phyloP scores from a whole-genome alignment of 1,140 invertebrate species.

The Ectropis grisescens region DNA sequence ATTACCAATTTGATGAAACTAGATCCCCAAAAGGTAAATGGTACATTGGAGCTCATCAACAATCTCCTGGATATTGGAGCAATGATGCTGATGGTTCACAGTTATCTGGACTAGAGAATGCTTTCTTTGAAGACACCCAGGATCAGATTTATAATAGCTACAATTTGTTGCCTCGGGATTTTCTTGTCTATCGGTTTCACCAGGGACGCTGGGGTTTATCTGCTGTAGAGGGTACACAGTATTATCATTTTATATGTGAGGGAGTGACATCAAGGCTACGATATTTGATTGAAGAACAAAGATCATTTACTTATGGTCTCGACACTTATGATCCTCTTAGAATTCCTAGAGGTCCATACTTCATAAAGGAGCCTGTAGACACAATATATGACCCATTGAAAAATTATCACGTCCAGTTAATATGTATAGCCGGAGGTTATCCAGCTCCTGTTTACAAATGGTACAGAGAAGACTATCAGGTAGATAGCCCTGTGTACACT shows the following conservation, averaged over 20 bases:
- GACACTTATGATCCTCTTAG: conserved; percentile 80
- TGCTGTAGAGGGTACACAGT: conserved; percentile 81
- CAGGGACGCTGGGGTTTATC: conserved; percentile 87
- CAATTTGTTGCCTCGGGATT: conserved; percentile 64
- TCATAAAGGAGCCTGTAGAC: conserved; percentile 86
- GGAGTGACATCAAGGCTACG: conserved; percentile 77
- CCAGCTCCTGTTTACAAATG: conserved; percentile 93
- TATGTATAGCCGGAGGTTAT: conserved; percentile 91
- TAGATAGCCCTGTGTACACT: conserved; percentile 77
- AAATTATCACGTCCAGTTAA: conserved; percentile 82
- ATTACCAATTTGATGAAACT: conserved; percentile 81
- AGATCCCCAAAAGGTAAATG: conserved; percentile 89
- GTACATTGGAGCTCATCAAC: conserved; percentile 85
- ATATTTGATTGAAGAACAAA: conserved; percentile 81
- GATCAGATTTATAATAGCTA: conserved; percentile 51
- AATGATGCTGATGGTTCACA: conserved; percentile 87
- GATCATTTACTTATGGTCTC: conserved; percentile 88
- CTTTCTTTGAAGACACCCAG: conserved; percentile 76
- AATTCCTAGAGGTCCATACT: conserved; percentile 89
- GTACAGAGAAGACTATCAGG: conserved; percentile 90
- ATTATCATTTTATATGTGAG: conserved; percentile 91
- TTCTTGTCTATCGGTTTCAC: conserved; percentile 79
- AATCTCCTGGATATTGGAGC: conserved; percentile 81
- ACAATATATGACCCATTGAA: conserved; percentile 88
- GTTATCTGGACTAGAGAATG: conserved; percentile 84